phyloP scores from a whole-genome alignment of 2,888 invertebrate species.

The Dermolepida albohirtum region DNA sequence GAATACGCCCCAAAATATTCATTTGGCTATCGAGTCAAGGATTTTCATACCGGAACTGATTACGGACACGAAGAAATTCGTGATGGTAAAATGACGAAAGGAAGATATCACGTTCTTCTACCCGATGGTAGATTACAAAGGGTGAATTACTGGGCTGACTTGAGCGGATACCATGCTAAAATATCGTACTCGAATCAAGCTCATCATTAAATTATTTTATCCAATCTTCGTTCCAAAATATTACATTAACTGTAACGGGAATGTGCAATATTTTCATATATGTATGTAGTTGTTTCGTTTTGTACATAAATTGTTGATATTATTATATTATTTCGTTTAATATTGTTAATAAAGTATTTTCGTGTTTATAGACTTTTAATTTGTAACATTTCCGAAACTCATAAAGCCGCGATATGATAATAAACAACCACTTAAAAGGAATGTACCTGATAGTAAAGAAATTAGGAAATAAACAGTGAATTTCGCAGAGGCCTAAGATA shows the following conservation, averaged over 20 bases:
- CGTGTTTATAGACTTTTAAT: too few relatives aligned
- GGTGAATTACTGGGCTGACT: conserved; percentile 82
- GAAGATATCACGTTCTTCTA: conserved; percentile 81
- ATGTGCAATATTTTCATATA: conserved; percentile 43
- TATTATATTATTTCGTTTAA: not conserved
- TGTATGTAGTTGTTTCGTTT: conserved; percentile 10
- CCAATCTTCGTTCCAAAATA: conserved; percentile 19
- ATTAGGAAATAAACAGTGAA: too few relatives aligned
- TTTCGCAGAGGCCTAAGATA: too few relatives aligned
- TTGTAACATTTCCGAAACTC: too few relatives aligned
- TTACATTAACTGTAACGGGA: conserved; percentile 27
- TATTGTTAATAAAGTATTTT: too few relatives aligned
- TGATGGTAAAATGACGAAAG: conserved; percentile 75
- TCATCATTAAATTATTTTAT: conserved; percentile 48
- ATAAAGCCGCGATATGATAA: too few relatives aligned
- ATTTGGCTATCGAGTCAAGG: conserved; percentile 78
- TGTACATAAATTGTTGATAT: conserved; percentile 2
- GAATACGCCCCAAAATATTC: conserved; percentile 65
- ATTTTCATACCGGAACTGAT: conserved; percentile 78
- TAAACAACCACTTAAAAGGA: too few relatives aligned
- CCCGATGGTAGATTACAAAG: conserved; percentile 85
- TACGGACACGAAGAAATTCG: conserved; percentile 82
- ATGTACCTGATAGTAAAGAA: too few relatives aligned
- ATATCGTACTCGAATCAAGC: conserved; percentile 72
- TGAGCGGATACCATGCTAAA: conserved; percentile 81